Evolutionary conservation across 2,113 vertebrate genomes (phyloP), one percentile per base, ranked within the genome.

Genomic region (Indicator indicator): DNA sequence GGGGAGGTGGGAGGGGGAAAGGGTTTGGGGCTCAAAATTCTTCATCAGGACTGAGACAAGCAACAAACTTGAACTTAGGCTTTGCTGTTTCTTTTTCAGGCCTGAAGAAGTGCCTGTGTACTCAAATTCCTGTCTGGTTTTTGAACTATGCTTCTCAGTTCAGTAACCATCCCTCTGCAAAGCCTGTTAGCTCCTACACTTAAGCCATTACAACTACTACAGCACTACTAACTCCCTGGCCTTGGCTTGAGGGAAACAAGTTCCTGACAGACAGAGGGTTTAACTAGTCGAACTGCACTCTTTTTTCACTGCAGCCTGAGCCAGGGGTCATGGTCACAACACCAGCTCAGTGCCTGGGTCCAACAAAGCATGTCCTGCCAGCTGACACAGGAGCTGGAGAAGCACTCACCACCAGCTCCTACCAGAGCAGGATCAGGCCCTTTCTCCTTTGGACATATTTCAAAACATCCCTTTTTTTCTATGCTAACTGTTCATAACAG

Each of bases 301-400:
- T 50, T 38, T 32, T 16, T 56, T 27, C 60, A 12, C 18, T 2
- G 5, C 70, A 82, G 73, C 42, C 65, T 0, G 0, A 0, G 0
- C 19, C 16, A 32, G 7, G 52, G 38, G 5, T 76, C 59, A 65
- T 4, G 1, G 8, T 2, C 3, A 27, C 1, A 2, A 17, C n/a
- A 36, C n/a, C 5, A 13, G 32, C 3, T 1, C 60, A 86, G 76
- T 30, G 32, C 68, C 42, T 0, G 0, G 8, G 12, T 18, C 60
- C 17, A 9, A 28, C 2, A 6, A 33, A 72, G 50, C 54, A 27
- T 1, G 7, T 21, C 23, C 67, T 48, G 17, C 19, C 36, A 33
- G 40, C 16, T 1, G 1, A 24, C 33, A 8, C 0, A 0, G 24
- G 40, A 81, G 16, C 6, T 9, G 1, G 27, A 30, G 28, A 13